Evolutionary conservation across 2,888 invertebrate genomes (phyloP), one percentile per base, ranked within the genome.

Genomic region (Meteorus cinctellus): DNA sequence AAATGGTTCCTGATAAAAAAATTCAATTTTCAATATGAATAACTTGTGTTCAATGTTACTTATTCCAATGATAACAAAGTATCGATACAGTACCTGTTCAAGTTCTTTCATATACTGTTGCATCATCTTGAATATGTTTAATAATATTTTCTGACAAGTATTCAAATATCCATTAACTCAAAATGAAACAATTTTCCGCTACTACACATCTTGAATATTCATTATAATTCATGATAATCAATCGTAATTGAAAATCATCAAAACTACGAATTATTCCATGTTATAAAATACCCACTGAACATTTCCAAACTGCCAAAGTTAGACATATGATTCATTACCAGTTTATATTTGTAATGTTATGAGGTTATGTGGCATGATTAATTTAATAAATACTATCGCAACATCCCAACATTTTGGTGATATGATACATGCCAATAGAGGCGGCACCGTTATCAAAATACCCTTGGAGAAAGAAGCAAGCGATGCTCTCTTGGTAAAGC

Each of bases 51-150:
- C 6, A 16, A 55, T 36, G 1, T 55, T 51, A 27, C 31, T 36
- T n/a, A 29, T 36, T 27, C 0, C 24, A 24, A 41, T 31, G 34
- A 65, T 34, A 24, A 5, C 51, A 34, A 65, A 8, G 29, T 41
- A n/a, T 19, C 14, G 14, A 71, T 10, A 41, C 31, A 83, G 86
- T 90, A 95, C 96, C 91, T 96, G 96, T 86, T 96, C 96, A 75
- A 96, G 91, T 87, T 96, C 96, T 90, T 95, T 96, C 91, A 96
- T 92, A 87, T 96, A 96, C 91, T 96, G 96, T 91, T 95, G 94
- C 92, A 95, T 94, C 96, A 96, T 96, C 90, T 94, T 95, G 87
- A 89, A 51, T 19, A 3, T 65, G 19, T 19, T 8, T 19, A 41
- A 19, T 65, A n/a, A 36, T 24, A 41, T 27, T 41, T 16, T 14